Base-by-base conservation (phyloP, 2,888 invertebrate species). In the Boloria selene region DNA sequence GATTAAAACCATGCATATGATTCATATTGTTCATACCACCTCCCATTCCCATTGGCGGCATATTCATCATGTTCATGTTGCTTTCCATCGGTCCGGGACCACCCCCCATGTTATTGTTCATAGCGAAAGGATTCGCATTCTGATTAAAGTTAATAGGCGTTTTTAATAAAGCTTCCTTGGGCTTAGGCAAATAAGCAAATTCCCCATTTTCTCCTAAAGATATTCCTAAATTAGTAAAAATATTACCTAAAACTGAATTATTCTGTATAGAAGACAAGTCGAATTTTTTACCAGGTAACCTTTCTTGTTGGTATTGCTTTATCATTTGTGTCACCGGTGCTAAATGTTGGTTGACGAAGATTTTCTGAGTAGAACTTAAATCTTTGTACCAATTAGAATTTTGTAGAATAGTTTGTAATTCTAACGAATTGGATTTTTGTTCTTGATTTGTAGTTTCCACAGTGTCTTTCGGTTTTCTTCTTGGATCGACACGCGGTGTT, bases 341-440 rank as follows among this genome's bases (percentile, higher is more conserved):
- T 76, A 96, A 81, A 79, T 95, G 93, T 76, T 95, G 95, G 78
- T 95, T 95, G 0, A 95, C 93, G 84, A 94, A 93, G 73, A 95
- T 93, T 85, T 95, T 96, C 79, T 95, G 94, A 71, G 95, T 95
- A 64, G 95, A 95, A 74, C 95, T 95, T 55, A 95, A 86, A 70
- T 94, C 95, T 79, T 94, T 95, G 78, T 95, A 96, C 93, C 95
- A 95, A 64, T 92, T 93, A 0, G 95, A 95, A 77, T 93, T 94
- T 82, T 95, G 95, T 61, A 95, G 82, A 72, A 95, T 83, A 69
- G 93, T 93, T 81, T 95, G 95, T 68, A 94, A 90, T 79, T 95
- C 93, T 67, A 89, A 82, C 18, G 85, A 74, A 72, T 86, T 84
- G 71, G 86, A 61, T 84, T 92, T 86, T 67, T 75, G 81, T 47